Evolutionary conservation across 1,140 invertebrate species (phyloP).

Genomic region (Microplitis mediator): DNA sequence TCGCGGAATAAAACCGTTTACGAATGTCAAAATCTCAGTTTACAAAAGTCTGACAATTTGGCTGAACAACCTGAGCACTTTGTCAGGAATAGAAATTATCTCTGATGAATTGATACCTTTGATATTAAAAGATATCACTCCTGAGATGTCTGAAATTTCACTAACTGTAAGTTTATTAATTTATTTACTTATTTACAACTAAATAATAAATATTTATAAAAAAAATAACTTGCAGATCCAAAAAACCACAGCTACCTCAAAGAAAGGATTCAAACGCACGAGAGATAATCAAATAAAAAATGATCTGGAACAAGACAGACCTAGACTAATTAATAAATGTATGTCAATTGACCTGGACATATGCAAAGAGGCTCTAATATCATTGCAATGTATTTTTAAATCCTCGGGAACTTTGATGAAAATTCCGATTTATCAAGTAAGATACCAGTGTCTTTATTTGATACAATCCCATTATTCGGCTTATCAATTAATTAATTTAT

Average conservation of each 20-base stretch:
- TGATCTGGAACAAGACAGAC: constrained; percentile 32
- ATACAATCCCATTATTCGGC: no score
- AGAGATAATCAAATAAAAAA: constrained; percentile 45
- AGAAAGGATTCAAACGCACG: constrained; percentile 43
- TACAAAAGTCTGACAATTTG: constrained; percentile 44
- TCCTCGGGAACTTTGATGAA: constrained; percentile 40
- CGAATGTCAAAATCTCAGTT: constrained; percentile 33
- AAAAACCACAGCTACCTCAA: constrained; percentile 46
- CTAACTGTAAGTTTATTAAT: constrained; percentile 35
- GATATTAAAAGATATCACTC: constrained; percentile 43
- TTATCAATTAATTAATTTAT: background rate
- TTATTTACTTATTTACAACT: no score
- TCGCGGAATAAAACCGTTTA: constrained; percentile 37
- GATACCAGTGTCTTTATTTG: background rate
- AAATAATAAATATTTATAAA: background rate
- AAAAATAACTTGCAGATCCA: constrained; percentile 36
- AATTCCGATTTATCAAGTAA: constrained; percentile 44
- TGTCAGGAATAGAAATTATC: constrained; percentile 43
- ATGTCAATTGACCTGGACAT: constrained; percentile 35
- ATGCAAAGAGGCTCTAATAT: constrained; percentile 39
- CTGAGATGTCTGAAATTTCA: constrained; percentile 39
- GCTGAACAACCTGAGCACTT: constrained; percentile 31
- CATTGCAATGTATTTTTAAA: constrained; percentile 45
- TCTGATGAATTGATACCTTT: constrained; percentile 34
- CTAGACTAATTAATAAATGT: constrained; percentile 9